These are phyloP conservation scores for Bicyclus anynana DNA, from an alignment of 1,140 invertebrate species.

Conservation along the genomic window DNA sequence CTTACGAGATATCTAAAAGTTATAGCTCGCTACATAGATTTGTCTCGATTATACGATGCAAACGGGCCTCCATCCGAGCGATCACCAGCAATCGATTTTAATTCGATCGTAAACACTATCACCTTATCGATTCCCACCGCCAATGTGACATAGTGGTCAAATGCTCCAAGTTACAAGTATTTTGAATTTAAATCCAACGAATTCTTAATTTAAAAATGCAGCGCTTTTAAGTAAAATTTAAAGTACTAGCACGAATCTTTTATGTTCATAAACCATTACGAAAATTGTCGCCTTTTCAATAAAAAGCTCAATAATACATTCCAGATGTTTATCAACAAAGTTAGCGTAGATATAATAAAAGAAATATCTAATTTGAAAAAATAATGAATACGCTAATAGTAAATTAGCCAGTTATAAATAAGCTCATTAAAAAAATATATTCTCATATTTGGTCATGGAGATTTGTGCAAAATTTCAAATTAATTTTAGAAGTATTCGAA, in stretches of 20 bases:
- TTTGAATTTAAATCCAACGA: slow-evolving; percentile 38
- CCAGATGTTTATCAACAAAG: too few species aligned
- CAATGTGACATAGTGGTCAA: slow-evolving; percentile 37
- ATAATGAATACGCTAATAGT: too few species aligned
- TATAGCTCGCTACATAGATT: neutral
- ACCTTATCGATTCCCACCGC: slow-evolving; percentile 54
- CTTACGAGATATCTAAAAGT: neutral
- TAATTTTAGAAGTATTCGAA: too few species aligned
- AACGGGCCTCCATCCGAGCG: slow-evolving; percentile 16
- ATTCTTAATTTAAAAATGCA: slow-evolving; percentile 24
- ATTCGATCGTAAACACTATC: slow-evolving; percentile 58
- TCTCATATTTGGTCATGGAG: too few species aligned
- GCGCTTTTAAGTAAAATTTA: neutral
- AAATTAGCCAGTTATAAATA: too few species aligned
- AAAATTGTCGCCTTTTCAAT: too few species aligned
- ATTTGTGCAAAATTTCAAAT: too few species aligned
- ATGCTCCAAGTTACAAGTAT: slow-evolving; percentile 6
- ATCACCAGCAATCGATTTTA: slow-evolving; percentile 56
- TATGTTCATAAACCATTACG: neutral
- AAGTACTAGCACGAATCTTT: neutral
- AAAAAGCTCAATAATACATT: too few species aligned
- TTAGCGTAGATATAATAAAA: too few species aligned
- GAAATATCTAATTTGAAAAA: too few species aligned
- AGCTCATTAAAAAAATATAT: too few species aligned
- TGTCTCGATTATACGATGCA: slow-evolving; percentile 7